These are phyloP conservation scores for Zapus hudsonius DNA, from an alignment of 2,113 vertebrate genomes.

Conservation along the genomic window DNA sequence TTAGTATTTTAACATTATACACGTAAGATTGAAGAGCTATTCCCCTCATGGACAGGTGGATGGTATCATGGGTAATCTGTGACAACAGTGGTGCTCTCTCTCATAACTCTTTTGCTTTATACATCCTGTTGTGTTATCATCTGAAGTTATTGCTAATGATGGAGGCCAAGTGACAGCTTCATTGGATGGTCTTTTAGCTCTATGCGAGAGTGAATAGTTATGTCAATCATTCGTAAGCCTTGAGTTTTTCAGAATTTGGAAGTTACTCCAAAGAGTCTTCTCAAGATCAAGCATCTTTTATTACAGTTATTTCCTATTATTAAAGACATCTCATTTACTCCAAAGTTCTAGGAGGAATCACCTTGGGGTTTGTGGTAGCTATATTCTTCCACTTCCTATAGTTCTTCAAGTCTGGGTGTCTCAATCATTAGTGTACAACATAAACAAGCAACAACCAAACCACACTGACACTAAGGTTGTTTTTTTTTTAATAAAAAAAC, in stretches of 20 bases:
- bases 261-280: neutral
- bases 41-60: neutral
- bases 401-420: no score
- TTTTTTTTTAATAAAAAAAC: no score
- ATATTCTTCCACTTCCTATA: no score
- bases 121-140: no score
- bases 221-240: neutral
- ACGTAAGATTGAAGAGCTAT: neutral
- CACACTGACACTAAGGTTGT: no score
- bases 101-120: neutral
- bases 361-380: rapidly evolving
- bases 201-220: neutral
- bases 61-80: neutral
- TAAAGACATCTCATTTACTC: neutral
- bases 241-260: neutral
- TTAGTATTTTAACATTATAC: neutral
- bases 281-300: neutral
- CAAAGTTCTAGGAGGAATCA: neutral
- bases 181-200: neutral
- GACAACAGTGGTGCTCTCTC: neutral
- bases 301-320: neutral
- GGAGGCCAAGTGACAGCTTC: neutral
- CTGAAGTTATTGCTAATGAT: neutral
- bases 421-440: rapidly evolving
- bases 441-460: neutral